A percentile compares a stretch with the other conserved stretches of the same genome.
Evolutionary conservation across 2,113 vertebrate genomes (phyloP).

Genomic region (Clarias gariepinus): DNA sequence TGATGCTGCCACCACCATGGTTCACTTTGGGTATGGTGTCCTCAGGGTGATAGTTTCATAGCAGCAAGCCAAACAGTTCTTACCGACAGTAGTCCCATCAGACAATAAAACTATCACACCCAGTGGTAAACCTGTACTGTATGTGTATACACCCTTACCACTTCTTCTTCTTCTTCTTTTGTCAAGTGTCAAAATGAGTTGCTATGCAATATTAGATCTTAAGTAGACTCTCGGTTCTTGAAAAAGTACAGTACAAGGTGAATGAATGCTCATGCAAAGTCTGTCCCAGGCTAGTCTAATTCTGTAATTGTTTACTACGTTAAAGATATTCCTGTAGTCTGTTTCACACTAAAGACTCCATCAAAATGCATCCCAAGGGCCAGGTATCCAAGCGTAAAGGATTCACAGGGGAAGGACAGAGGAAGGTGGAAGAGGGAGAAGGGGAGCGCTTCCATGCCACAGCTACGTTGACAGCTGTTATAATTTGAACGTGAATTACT

Average conservation of each 20-base stretch:
- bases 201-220: too few relatives aligned
- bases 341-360: background rate
- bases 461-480: slow-evolving; percentile 61
- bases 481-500: slow-evolving; percentile 61
- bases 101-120: too few relatives aligned
- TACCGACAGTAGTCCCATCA: background rate
- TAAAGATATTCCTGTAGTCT: background rate
- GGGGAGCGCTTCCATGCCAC: slow-evolving; percentile 56
- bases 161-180: background rate
- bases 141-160: too few relatives aligned
- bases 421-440: slow-evolving; percentile 49
- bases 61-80: background rate
- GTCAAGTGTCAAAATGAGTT: background rate
- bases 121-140: too few relatives aligned
- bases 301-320: background rate
- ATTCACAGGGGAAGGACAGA: slow-evolving; percentile 58
- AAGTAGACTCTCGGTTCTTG: background rate
- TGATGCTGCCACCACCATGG: background rate
- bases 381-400: slow-evolving; percentile 68
- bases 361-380: slow-evolving; percentile 63
- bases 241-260: background rate
- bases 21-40: background rate
- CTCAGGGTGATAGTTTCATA: background rate
- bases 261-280: background rate
- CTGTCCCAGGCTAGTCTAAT: slow-evolving; percentile 4